Conservation (phyloP, 1,140 invertebrate genomes). For the Ptiloglossa arizonensis region DNA sequence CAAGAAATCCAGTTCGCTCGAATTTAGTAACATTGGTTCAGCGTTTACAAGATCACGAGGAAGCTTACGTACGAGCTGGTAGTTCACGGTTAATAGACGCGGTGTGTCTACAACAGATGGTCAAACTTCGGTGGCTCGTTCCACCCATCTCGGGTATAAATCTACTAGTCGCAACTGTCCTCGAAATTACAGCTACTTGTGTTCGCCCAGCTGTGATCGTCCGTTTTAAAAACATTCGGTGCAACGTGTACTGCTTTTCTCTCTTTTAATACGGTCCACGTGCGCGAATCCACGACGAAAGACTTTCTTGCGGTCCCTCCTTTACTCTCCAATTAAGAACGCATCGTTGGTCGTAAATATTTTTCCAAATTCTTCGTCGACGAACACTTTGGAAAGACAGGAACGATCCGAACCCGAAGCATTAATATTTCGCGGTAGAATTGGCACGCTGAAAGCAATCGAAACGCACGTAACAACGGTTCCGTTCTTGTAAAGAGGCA, state of each 20-base stretch:
- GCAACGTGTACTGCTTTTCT: no score
- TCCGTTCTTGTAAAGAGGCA: not conserved
- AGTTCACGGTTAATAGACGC: not conserved
- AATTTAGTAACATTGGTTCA: no score
- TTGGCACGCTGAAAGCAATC: slow-evolving; percentile 2
- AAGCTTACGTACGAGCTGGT: not conserved
- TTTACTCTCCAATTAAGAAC: slow-evolving; percentile 3
- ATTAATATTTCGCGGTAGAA: slow-evolving; percentile 28
- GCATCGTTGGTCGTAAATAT: not conserved
- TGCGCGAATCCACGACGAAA: no score
- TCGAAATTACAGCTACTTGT: slow-evolving; percentile 12
- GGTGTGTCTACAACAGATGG: slow-evolving; percentile 13
- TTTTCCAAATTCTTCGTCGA: not conserved
- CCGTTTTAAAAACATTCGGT: no score
- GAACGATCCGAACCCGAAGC: not conserved
- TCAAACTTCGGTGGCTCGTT: not conserved
- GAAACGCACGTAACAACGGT: slow-evolving; percentile 5
- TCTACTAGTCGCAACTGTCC: slow-evolving; percentile 17
- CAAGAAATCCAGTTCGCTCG: no score
- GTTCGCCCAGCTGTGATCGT: slow-evolving; percentile 25
- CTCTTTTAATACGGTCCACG: no score
- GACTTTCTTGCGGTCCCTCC: no score
- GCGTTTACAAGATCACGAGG: not conserved
- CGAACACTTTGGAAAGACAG: not conserved
- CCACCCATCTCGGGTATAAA: not conserved